Base-by-base conservation (phyloP, 2,797 vertebrate genomes). In the Poecilia velifera region DNA sequence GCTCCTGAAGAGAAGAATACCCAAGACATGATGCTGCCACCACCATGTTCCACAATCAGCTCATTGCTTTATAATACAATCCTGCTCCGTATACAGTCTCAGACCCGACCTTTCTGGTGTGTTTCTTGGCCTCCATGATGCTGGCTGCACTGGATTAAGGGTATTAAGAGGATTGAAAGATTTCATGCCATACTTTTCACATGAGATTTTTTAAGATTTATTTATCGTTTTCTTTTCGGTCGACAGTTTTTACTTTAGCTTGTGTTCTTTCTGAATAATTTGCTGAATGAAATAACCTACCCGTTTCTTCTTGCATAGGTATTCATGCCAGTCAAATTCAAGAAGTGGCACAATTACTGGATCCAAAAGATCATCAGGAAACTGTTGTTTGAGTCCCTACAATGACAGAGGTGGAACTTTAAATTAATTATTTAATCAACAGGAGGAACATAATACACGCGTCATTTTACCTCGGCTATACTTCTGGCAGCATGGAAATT, bases 301-400 rank as follows among this genome's bases (percentile, higher is more conserved):
- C 91, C 34, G 87, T 90, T 93, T 96, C 82, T 90, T 95, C 55
- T 88, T 86, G 2, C 36, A 82, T 46, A 96, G 70, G 86, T 93
- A 96, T 0, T 68, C 31, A 53, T 93, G 72, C 96, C 96, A 96
- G 43, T 94, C 95, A 76, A 88, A 90, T 89, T 96, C 95, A 16
- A 95, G 72, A 8, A 96, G 75, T 13, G 95, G 93, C 8, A 64
- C 55, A 83, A 96, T 82, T 70, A 82, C 73, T 39, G 93, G 94
- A 34, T 94, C 86, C 76, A 87, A 64, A 85, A 96, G 96, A 6
- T 64, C 82, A 1, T 74, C 53, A 0, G 94, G 91, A 85, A 95
- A 96, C 77, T 86, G 90, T 34, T 84, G 82, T 82, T 91, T 94
- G 18, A 96, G 87, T 62, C 83, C 94, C 96, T 96, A 81, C 68